Percentiles rank a stretch among this genome's conserved stretches.
These are phyloP conservation scores for Odontocolon sp. DNA, from an alignment of 2,888 invertebrate species.

Conservation along the genomic window DNA sequence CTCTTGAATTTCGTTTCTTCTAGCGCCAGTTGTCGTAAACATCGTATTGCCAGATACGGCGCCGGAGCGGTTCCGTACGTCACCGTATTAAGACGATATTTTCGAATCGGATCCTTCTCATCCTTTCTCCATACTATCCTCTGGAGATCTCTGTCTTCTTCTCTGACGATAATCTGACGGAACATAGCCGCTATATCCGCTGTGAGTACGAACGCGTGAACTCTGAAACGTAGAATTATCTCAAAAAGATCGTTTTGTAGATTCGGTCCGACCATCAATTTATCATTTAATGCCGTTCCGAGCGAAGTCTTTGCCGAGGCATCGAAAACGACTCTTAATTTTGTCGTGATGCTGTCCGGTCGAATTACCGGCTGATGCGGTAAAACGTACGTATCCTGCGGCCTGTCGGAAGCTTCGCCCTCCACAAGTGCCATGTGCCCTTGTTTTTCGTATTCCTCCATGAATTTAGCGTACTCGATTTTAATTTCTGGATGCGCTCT, in stretches of 20 bases:
- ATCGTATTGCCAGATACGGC: slow-evolving; percentile 34
- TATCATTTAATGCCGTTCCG: not conserved
- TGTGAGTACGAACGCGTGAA: not conserved
- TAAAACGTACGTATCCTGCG: not conserved
- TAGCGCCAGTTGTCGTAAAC: not conserved
- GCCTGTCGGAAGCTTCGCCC: not conserved
- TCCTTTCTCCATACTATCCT: slow-evolving; percentile 30
- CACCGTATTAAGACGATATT: slow-evolving; percentile 26
- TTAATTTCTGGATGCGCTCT: slow-evolving; percentile 23
- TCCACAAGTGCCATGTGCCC: slow-evolving; percentile 59
- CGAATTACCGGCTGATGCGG: slow-evolving; percentile 38
- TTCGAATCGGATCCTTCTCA: not conserved
- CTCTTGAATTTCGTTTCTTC: too few species aligned
- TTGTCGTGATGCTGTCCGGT: slow-evolving; percentile 10
- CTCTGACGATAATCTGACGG: slow-evolving; percentile 20
- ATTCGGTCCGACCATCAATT: not conserved
- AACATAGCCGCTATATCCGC: slow-evolving; percentile 33
- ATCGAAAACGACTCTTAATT: not conserved
- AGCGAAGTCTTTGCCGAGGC: slow-evolving; percentile 8
- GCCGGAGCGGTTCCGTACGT: slow-evolving; percentile 32
- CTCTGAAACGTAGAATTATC: too few species aligned
- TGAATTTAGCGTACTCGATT: slow-evolving; percentile 55
- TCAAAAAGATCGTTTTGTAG: too few species aligned
- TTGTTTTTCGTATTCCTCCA: slow-evolving; percentile 59
- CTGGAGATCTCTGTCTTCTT: slow-evolving; percentile 4